Conservation (phyloP, 2,888 invertebrate species). For the Eupithecia abbreviata region DNA sequence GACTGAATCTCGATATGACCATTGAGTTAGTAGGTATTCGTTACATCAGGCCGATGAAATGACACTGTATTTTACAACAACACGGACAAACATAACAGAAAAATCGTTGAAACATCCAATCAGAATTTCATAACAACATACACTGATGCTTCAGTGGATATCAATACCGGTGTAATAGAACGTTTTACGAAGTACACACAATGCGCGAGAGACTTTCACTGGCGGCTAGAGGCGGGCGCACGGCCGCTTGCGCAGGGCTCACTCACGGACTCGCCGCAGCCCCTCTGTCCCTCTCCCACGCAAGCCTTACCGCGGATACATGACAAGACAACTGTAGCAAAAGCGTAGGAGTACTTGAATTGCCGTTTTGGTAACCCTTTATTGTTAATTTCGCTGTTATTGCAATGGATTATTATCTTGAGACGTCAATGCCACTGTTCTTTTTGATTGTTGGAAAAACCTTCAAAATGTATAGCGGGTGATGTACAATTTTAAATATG, state of each 20-base stretch:
- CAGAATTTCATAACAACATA: slow-evolving; percentile 31
- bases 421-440: slow-evolving; percentile 23
- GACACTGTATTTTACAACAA: slow-evolving; percentile 45
- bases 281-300: slow-evolving; percentile 66
- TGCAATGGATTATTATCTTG: slow-evolving; percentile 29
- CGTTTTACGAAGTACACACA: slow-evolving; percentile 39
- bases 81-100: slow-evolving; percentile 40
- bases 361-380: slow-evolving; percentile 74
- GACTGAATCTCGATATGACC: too few relatives aligned
- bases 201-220: slow-evolving; percentile 73
- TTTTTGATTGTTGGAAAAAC: slow-evolving; percentile 38
- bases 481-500: too few relatives aligned
- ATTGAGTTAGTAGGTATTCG: slow-evolving; percentile 33
- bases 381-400: slow-evolving; percentile 46
- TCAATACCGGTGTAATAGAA: slow-evolving; percentile 36
- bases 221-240: slow-evolving; percentile 39
- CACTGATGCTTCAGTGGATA: slow-evolving; percentile 35
- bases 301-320: slow-evolving; percentile 55
- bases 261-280: slow-evolving; percentile 62
- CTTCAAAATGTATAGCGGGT: slow-evolving; percentile 27
- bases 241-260: slow-evolving; percentile 73
- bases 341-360: slow-evolving; percentile 74
- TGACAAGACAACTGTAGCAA: slow-evolving; percentile 59
- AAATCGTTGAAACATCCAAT: not conserved
- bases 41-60: slow-evolving; percentile 37